A percentile compares a stretch with the other conserved stretches of the same genome.
phyloP scores from a whole-genome alignment of 2,113 vertebrate species.

The Clarias gariepinus region DNA sequence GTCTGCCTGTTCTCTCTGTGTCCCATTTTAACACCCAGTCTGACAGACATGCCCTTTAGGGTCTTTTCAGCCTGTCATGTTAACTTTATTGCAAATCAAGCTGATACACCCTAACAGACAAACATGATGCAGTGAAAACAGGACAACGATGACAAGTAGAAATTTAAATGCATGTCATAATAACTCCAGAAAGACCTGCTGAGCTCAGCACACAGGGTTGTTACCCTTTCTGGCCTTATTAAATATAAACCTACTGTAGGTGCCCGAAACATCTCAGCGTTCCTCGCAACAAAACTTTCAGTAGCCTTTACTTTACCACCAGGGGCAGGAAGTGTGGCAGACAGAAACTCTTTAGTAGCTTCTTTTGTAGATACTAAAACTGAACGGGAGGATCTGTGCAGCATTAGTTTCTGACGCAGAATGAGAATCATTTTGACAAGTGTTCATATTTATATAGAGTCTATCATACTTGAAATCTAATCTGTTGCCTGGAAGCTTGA shows the following conservation, averaged over 20 bases:
- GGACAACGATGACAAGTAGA: neutral
- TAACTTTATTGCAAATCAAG: slow-evolving; percentile 22
- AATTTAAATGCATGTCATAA: slow-evolving; percentile 14
- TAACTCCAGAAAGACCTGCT: slow-evolving; percentile 4
- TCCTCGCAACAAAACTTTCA: neutral
- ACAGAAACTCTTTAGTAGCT: neutral
- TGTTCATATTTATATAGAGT: neutral
- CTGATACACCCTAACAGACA: slow-evolving; percentile 9
- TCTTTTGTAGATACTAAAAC: neutral
- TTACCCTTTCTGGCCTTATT: neutral
- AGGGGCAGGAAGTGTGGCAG: neutral
- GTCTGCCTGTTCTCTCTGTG: slow-evolving; percentile 41
- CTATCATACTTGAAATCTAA: neutral
- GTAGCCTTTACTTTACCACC: neutral
- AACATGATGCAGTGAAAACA: slow-evolving; percentile 4
- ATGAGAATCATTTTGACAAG: neutral
- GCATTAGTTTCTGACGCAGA: neutral
- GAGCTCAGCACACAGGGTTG: neutral
- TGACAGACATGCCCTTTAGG: slow-evolving; percentile 38
- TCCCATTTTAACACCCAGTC: slow-evolving; percentile 27
- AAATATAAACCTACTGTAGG: neutral
- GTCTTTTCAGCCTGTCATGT: slow-evolving; percentile 24
- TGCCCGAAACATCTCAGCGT: neutral
- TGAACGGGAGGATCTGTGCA: neutral
- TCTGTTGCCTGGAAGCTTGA: slow-evolving; percentile 1